Conservation (phyloP, 2,113 vertebrate species). For the Petromus typicus region DNA sequence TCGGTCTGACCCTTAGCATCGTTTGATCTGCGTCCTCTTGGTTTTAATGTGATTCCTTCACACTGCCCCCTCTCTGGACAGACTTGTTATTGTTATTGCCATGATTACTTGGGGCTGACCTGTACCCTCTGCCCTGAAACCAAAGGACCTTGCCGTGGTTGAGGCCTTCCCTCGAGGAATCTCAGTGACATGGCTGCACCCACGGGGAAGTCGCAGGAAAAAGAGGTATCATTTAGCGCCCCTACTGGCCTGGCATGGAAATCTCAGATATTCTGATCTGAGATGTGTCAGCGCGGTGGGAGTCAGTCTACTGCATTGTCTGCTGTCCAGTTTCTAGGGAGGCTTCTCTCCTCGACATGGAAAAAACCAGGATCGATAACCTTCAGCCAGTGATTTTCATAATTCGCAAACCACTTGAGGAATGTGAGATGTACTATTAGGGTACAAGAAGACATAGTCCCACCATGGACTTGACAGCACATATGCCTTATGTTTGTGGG, state of each 20-base stretch:
- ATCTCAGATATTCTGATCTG: background rate
- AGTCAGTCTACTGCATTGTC: background rate
- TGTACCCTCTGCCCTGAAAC: background rate
- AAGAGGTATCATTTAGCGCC: background rate
- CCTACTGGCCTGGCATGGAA: background rate
- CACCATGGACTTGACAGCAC: background rate
- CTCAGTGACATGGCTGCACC: background rate
- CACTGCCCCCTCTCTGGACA: constrained; percentile 27
- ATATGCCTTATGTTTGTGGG: background rate
- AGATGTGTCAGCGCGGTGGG: background rate
- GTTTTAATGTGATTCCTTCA: constrained; percentile 48
- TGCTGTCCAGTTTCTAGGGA: rapidly evolving
- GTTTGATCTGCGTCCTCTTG: constrained; percentile 52
- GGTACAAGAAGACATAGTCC: no score
- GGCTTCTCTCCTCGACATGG: background rate
- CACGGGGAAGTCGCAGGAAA: background rate
- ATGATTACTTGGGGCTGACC: constrained; percentile 44
- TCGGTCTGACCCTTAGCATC: constrained; percentile 58
- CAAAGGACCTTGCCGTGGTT: rapidly evolving
- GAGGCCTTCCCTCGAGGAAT: rapidly evolving
- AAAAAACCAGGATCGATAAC: background rate
- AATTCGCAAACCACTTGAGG: background rate
- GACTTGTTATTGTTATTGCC: constrained; percentile 21
- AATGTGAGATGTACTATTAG: no score
- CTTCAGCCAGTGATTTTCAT: background rate